Evolutionary conservation across 2,888 invertebrate genomes (phyloP), one percentile per base, ranked within the genome.

Genomic region (Ypsolopha sequella): DNA sequence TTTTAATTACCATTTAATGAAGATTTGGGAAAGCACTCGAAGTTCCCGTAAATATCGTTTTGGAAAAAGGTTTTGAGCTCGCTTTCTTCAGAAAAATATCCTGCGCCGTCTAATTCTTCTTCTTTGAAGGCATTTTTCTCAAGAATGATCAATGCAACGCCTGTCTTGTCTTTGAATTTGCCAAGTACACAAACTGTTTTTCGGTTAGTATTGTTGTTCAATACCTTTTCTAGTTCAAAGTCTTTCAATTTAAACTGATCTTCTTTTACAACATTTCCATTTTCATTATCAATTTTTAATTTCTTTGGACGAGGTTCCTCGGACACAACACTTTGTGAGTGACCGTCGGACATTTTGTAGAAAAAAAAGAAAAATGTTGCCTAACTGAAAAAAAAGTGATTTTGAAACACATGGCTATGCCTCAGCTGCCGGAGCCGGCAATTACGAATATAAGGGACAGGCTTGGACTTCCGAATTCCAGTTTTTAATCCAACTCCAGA

Each of bases 21-120:
- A 24, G 84, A 63, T 6, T 77, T 80, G 0, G 92, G 92, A 60
- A 88, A 90, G 76, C 92, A 93, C 65, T 91, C 90, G 70, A 92
- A 96, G 68, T 92, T 93, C 10, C 93, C 93, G 72, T 96, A 96
- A 68, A 95, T 92, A 73, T 96, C 95, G 80, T 96, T 96, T 36
- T 91, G 88, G 67, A 93, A 93, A 53, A 89, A 87, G 56, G 91
- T 90, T 36, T 88, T 81, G 2, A 93, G 75, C 53, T 78, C 73
- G 24, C 90, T 89, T 1, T 91, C 88, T 8, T 77, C 74, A 36
- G 89, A 89, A 62, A 95, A 93, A 66, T 90, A 91, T n/a, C 87
- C 87, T 55, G 70, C 73, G 51, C 69, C 66, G 50, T 81, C 62
- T 52, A 93, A 79, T 60, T 89, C 85, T 46, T 91, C 89, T 56